Evolutionary conservation across 2,888 invertebrate species (phyloP), one percentile per base, ranked within the genome.

Genomic region (Acanthosepion lycidas): DNA sequence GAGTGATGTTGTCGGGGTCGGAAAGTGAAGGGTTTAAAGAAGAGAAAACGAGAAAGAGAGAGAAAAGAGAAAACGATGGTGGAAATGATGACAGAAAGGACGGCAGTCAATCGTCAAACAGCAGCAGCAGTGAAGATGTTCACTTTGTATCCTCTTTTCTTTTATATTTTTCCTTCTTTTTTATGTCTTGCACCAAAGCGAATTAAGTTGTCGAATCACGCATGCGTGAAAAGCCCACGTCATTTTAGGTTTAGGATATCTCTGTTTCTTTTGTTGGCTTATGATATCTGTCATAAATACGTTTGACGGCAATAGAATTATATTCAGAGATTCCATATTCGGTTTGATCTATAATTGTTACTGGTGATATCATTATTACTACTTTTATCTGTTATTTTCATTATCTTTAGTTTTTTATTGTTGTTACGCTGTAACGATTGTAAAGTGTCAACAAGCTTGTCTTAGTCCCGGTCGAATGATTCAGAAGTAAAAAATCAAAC

Each of bases 151-250:
- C 6, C n/a, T 15, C 4, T 78, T n/a, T 3, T 12, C n/a, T 28
- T 78, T 3, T 15, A 33, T 0, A 15, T 6, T 78, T 33, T n/a
- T 78, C 18, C 15, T 12, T 12, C 18, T n/a, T 33, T 33, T 78
- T n/a, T 78, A 15, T 15, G 78, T 78, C n/a, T 78, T n/a, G 15
- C n/a, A 78, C 33, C 78, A 78, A 78, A 78, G 78, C 78, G 78
- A 78, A 78, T 78, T n/a, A 78, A 78, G 78, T 78, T 78, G 78
- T 78, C 78, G 78, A 78, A 78, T 33, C 78, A 78, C 78, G n/a
- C 78, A 78, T 78, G 33, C 78, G 78, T 78, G n/a, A 78, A 78
- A 12, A 78, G n/a, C 33, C n/a, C n/a, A 78, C 78, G 78, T n/a
- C 78, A 33, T 33, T 78, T 78, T 78, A 1, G 78, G n/a, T 78